Conservation (phyloP, 2,888 invertebrate species). For the Pachliopta kotzebuea region DNA sequence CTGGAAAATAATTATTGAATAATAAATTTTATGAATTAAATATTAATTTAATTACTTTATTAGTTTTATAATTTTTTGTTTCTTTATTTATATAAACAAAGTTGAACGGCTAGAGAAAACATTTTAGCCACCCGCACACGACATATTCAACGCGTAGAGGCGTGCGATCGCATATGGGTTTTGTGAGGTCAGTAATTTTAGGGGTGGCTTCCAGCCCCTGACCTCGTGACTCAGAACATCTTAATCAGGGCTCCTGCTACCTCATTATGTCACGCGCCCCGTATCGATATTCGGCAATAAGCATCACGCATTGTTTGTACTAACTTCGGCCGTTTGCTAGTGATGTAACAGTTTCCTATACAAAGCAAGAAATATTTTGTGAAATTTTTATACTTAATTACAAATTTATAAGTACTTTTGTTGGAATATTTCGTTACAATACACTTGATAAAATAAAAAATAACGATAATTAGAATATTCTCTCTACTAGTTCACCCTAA, state of each 20-base stretch:
- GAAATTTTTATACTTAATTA: background rate
- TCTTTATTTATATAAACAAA: too few species aligned
- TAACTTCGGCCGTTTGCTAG: constrained; percentile 11
- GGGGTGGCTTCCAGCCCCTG: constrained; percentile 62
- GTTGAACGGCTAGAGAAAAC: background rate
- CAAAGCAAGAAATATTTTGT: constrained; percentile 7
- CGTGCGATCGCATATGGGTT: constrained; percentile 4
- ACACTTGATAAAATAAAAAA: too few species aligned
- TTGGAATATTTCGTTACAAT: too few species aligned
- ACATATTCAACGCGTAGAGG: constrained; percentile 4
- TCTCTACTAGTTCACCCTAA: too few species aligned
- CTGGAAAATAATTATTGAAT: too few species aligned
- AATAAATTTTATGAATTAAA: too few species aligned
- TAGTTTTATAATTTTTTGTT: background rate
- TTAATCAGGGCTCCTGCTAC: constrained; percentile 50
- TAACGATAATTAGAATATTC: too few species aligned
- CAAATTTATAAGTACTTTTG: too few species aligned
- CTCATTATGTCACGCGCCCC: constrained; percentile 30
- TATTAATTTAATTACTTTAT: background rate
- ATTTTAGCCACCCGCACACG: constrained; percentile 3
- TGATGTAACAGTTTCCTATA: constrained; percentile 37
- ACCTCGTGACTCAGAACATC: constrained; percentile 68
- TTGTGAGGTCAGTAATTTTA: constrained; percentile 41
- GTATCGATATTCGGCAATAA: constrained; percentile 38
- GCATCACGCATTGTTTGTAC: constrained; percentile 33